Conservation (phyloP, 1,140 invertebrate species). For the Lineus longissimus region DNA sequence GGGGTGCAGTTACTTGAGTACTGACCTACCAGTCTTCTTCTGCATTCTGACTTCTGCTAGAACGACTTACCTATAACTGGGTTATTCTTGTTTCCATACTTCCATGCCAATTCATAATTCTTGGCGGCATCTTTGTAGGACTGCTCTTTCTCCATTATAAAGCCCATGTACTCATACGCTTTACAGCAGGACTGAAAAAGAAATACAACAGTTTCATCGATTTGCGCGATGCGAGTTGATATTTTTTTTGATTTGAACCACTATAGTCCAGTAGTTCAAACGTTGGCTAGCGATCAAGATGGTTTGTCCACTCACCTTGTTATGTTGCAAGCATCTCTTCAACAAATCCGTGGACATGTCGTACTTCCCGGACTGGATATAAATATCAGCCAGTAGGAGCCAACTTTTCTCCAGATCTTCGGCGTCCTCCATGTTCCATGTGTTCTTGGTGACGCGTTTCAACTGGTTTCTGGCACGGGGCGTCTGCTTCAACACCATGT, state of each 20-base stretch:
- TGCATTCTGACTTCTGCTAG: too few species aligned
- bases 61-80: slow-evolving; percentile 63
- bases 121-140: slow-evolving; percentile 79
- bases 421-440: slow-evolving; percentile 78
- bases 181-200: slow-evolving; percentile 69
- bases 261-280: too few species aligned
- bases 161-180: slow-evolving; percentile 84
- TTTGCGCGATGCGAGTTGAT: not conserved
- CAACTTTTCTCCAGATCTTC: slow-evolving; percentile 93
- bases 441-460: slow-evolving; percentile 79
- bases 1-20: not conserved
- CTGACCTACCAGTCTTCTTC: slow-evolving; percentile 5
- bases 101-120: slow-evolving; percentile 83
- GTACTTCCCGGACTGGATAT: slow-evolving; percentile 77
- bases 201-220: too few species aligned
- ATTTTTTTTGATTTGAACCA: not conserved
- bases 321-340: slow-evolving; percentile 76
- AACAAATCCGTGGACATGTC: slow-evolving; percentile 82
- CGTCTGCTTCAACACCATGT: slow-evolving; percentile 81
- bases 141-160: slow-evolving; percentile 88
- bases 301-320: slow-evolving; percentile 71
- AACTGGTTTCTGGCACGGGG: slow-evolving; percentile 87
- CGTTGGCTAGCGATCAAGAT: too few species aligned
- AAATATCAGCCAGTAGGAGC: slow-evolving; percentile 87
- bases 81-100: slow-evolving; percentile 71